Evolutionary conservation across 2,113 vertebrate species (phyloP).

Genomic region (Bufo gargarizans): DNA sequence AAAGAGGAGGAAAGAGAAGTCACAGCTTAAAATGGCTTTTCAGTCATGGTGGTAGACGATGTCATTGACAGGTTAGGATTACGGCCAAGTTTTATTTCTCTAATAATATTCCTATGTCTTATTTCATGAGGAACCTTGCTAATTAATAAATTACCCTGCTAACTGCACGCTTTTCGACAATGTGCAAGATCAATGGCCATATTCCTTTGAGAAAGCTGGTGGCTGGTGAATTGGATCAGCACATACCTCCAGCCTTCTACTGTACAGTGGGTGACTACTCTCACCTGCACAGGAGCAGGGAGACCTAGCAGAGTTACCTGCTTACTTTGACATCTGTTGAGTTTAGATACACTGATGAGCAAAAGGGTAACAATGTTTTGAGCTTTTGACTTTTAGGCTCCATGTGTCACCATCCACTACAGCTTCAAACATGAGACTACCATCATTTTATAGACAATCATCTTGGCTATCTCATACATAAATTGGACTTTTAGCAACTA

Average conservation of each 20-base stretch:
- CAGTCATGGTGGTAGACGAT: not conserved
- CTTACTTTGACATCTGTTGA: too few species aligned
- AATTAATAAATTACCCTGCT: not conserved
- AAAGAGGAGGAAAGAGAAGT: not conserved
- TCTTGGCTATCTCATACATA: too few species aligned
- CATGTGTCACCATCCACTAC: too few species aligned
- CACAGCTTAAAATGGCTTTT: constrained; percentile 7
- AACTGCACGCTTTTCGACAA: too few species aligned
- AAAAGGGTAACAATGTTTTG: too few species aligned
- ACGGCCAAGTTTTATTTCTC: not conserved
- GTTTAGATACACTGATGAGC: too few species aligned
- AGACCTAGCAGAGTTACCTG: not conserved
- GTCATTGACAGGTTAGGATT: constrained; percentile 1
- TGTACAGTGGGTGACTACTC: not conserved
- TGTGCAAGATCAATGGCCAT: not conserved
- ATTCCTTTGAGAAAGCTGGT: not conserved
- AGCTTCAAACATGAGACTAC: too few species aligned
- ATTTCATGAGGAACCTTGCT: not conserved
- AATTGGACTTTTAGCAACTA: too few species aligned
- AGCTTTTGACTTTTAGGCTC: too few species aligned
- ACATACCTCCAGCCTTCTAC: not conserved
- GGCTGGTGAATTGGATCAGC: not conserved
- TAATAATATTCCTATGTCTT: not conserved
- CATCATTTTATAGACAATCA: too few species aligned
- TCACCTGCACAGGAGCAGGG: not conserved